These are phyloP conservation scores for Perca fluviatilis DNA, from an alignment of 2,113 vertebrate genomes.

Conservation along the genomic window DNA sequence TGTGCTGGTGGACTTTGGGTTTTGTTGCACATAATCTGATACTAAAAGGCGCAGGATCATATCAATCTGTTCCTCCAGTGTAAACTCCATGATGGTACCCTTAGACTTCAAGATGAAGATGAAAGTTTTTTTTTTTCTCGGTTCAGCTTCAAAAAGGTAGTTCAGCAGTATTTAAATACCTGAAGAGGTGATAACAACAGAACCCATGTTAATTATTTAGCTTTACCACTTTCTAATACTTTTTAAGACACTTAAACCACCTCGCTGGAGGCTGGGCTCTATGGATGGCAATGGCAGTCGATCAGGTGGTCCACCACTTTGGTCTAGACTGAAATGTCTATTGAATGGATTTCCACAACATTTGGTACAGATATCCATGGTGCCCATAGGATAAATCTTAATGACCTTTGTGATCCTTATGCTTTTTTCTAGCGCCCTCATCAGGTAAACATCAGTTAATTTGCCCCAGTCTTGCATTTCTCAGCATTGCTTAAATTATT, in stretches of 20 bases:
- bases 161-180: neutral
- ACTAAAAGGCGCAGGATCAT: neutral
- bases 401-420: too few species aligned
- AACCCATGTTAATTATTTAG: neutral
- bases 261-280: neutral
- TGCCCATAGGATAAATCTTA: too few species aligned
- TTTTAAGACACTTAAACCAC: too few species aligned
- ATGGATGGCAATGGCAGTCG: neutral
- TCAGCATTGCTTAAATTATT: too few species aligned
- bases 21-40: fast-evolving
- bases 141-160: neutral
- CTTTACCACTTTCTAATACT: neutral
- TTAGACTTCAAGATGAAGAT: neutral
- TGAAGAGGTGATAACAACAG: constrained; percentile 10
- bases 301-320: neutral
- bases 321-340: neutral
- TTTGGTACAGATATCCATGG: too few species aligned
- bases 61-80: neutral
- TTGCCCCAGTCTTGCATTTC: too few species aligned
- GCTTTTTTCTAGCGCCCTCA: too few species aligned
- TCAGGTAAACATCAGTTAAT: too few species aligned
- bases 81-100: neutral
- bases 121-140: too few species aligned
- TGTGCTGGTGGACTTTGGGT: neutral
- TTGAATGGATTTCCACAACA: neutral